Percentiles rank a stretch among this genome's conserved stretches.
phyloP scores from a whole-genome alignment of 2,113 vertebrate species.

The Orientallactaga bullata region DNA sequence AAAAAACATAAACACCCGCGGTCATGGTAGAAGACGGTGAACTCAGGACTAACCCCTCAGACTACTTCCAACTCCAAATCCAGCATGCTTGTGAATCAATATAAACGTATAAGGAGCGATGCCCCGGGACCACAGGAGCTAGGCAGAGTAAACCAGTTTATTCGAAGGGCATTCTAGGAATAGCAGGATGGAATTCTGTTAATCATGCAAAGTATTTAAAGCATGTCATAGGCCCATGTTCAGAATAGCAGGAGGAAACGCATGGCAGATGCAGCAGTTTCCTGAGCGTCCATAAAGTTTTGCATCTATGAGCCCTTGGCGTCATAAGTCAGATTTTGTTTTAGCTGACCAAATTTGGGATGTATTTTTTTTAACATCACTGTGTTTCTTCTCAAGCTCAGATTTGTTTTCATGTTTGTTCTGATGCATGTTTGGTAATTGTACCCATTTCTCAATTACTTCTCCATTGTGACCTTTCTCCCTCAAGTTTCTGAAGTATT shows the following conservation, averaged over 20 bases:
- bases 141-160: slow-evolving; percentile 25
- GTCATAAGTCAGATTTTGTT: slow-evolving; percentile 5
- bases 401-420: slow-evolving; percentile 25
- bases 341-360: slow-evolving; percentile 10
- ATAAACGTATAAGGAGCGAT: slow-evolving; percentile 22
- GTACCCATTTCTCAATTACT: too few species aligned
- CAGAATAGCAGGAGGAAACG: slow-evolving; percentile 40
- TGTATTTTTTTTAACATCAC: neutral
- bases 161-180: slow-evolving; percentile 13
- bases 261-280: neutral
- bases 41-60: neutral
- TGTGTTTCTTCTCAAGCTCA: slow-evolving; percentile 14
- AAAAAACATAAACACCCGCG: neutral
- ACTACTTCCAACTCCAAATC: neutral
- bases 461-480: too few species aligned
- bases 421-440: neutral
- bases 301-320: slow-evolving; percentile 32
- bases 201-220: slow-evolving; percentile 36
- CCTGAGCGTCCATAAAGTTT: slow-evolving; percentile 16
- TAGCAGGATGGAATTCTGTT: neutral
- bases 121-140: neutral
- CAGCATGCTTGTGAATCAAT: slow-evolving; percentile 43
- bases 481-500: too few species aligned
- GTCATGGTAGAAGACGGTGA: neutral
- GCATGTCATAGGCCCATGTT: neutral